These are phyloP conservation scores for Cerceris ruficornis DNA, from an alignment of 2,888 invertebrate genomes.

Conservation along the genomic window DNA sequence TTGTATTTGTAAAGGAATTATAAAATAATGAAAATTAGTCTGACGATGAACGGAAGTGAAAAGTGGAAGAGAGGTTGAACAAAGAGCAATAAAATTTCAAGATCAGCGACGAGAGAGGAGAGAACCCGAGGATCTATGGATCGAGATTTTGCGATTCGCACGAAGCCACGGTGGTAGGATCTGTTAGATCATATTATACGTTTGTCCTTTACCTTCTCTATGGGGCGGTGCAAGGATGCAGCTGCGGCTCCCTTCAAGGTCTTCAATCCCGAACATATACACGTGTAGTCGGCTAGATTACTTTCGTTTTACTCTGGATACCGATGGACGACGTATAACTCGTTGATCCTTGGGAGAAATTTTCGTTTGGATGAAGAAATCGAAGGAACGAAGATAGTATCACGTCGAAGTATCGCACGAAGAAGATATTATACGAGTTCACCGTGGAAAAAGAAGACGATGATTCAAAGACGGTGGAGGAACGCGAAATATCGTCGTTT, in stretches of 20 bases:
- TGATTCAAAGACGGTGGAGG: slow-evolving; percentile 18
- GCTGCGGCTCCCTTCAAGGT: slow-evolving; percentile 67
- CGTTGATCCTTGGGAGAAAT: not conserved
- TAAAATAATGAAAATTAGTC: not conserved
- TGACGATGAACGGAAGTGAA: not conserved
- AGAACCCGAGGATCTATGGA: slow-evolving; percentile 61
- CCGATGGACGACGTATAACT: slow-evolving; percentile 5
- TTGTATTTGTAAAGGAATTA: not conserved
- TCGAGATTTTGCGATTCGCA: slow-evolving; percentile 72
- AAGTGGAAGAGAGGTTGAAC: slow-evolving; percentile 36
- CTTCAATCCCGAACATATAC: slow-evolving; percentile 39
- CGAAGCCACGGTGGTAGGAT: slow-evolving; percentile 52
- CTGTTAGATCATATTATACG: slow-evolving; percentile 69
- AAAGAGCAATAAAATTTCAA: slow-evolving; percentile 44
- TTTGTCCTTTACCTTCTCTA: slow-evolving; percentile 72
- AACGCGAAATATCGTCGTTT: slow-evolving; percentile 34
- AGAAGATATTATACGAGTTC: not conserved
- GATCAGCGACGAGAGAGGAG: slow-evolving; percentile 30
- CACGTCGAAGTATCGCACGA: not conserved
- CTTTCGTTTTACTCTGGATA: slow-evolving; percentile 25
- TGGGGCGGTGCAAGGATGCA: slow-evolving; percentile 67
- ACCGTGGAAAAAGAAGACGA: not conserved
- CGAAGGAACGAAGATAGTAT: not conserved
- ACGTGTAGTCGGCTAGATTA: slow-evolving; percentile 49
- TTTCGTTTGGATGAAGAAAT: not conserved